These are phyloP conservation scores for Carcina quercana DNA, from an alignment of 2,888 invertebrate species.

Conservation along the genomic window DNA sequence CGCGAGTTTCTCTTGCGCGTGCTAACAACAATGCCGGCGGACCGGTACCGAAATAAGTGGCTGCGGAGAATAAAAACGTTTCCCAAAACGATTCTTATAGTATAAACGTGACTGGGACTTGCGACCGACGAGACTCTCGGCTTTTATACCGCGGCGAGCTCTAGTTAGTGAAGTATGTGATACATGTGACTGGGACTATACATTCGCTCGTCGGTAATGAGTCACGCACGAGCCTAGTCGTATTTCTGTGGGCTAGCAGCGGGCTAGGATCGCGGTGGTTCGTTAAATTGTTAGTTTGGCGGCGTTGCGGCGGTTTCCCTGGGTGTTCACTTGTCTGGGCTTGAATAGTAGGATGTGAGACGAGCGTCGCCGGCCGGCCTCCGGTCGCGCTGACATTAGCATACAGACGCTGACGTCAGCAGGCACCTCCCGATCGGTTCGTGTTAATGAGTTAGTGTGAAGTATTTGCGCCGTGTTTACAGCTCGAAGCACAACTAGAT, in stretches of 20 bases:
- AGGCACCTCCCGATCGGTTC: background rate
- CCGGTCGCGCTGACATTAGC: conserved; percentile 20
- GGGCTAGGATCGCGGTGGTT: conserved; percentile 17
- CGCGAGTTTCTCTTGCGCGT: conserved; percentile 27
- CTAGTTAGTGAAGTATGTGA: conserved; percentile 27
- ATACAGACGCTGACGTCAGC: conserved; percentile 4
- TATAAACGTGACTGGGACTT: conserved; percentile 34
- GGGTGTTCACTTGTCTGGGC: conserved; percentile 30
- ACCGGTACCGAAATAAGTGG: conserved; percentile 39
- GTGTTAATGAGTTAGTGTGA: background rate
- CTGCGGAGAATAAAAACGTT: conserved; percentile 31
- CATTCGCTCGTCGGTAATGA: conserved; percentile 34
- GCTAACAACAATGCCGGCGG: conserved; percentile 20
- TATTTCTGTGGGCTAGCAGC: conserved; percentile 30
- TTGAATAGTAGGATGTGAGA: conserved; percentile 17
- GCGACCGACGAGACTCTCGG: conserved; percentile 19
- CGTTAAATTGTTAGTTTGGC: conserved; percentile 28
- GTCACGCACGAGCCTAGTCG: conserved; percentile 31
- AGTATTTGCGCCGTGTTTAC: too few species aligned
- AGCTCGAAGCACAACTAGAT: too few species aligned
- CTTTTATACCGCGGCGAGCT: conserved; percentile 21
- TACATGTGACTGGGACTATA: conserved; percentile 34
- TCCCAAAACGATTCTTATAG: conserved; percentile 26
- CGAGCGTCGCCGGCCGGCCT: conserved; percentile 29
- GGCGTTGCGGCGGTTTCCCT: conserved; percentile 27